Evolutionary conservation across 2,797 vertebrate genomes (phyloP), one percentile per base, ranked within the genome.

Genomic region (Trichosurus vulpecula): DNA sequence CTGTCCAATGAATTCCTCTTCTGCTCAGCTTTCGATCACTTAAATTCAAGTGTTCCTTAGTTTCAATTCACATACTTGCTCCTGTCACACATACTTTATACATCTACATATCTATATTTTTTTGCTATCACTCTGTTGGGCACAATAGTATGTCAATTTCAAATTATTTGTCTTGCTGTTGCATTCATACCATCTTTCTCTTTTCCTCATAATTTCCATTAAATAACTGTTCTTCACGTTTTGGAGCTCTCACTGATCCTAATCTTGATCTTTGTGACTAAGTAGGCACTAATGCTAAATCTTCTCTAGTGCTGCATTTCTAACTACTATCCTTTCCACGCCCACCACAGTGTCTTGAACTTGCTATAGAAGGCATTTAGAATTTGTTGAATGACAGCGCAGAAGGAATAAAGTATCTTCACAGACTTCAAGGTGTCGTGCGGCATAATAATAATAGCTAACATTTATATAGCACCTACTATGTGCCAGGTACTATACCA

Each of bases 401-500:
- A 22, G 66, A 81, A 41, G 6, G n/a, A 81, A 47, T 25, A 47
- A 81, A 41, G n/a, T 9, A 47, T 81, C 22, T 81, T 81, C 6
- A 81, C 6, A 81, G 66, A n/a, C n/a, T 81, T 81, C 22, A 41
- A 41, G 6, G n/a, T 81, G 5, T 47, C 19, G 9, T 25, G n/a
- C 1, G 12, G 16, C 19, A 81, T 47, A 81, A 81, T 81, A 94
- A 93, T 89, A 95, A 93, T 30, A 93, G 3, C 0, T 47, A 91
- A 89, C 74, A 58, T 91, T 92, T 96, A 92, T n/a, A 14, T n/a
- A 66, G 13, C 35, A 16, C 19, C 94, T 95, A 90, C 11, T 74
- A 4, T 54, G 10, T 87, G 30, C 14, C 30, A 91, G 13, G 66
- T 1, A 94, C 90, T 96, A 95, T 96, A 5, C 41, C 92, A 97